Base-by-base conservation (phyloP, 2,797 vertebrate species). In the Agapornis canus region DNA sequence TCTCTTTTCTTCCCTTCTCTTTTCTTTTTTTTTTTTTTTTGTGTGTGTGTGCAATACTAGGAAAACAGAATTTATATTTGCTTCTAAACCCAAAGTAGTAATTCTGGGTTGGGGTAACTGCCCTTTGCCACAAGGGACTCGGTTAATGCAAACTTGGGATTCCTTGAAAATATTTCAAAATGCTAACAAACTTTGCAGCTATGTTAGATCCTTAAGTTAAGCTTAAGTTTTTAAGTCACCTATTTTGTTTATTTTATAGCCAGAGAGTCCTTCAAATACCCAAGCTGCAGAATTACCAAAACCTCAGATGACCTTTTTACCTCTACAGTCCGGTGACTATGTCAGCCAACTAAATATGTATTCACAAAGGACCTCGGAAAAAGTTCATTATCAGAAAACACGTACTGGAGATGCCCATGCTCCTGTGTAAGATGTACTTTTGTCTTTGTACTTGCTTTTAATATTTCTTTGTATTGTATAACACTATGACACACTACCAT, bases 351-450 rank as follows among this genome's bases (percentile, higher is more conserved):
- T 96, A 51, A 91, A 96, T 70, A 10, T 0, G 0, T 73, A 37
- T 63, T 31, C 70, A 26, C 88, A 84, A 42, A 90, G 0, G 45
- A 39, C 1, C 0, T 0, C 0, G 7, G 4, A 8, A 2, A 0
- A 0, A 5, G 60, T 95, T 64, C 26, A 56, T 42, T 95, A 93
- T 56, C 0, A 1, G 70, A 1, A 15, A 1, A 12, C 0, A 3
- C 1, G 31, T 32, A 13, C 2, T 21, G 95, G 95, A 82, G 43
- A 43, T 0, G 17, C 49, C 35, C 87, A 94, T 39, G 16, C 6
- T 76, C 86, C 73, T 19, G 45, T 0, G 96, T 97, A 95, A 97
- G 96, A 70, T 73, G 23, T 9, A 29, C 45, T 88, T 88, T 88
- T 79, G 8, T 35, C 48, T 89, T 64, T 0, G 5, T 83, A 23